Evolutionary conservation across 2,113 vertebrate genomes (phyloP).

Genomic region (Eptesicus fuscus): DNA sequence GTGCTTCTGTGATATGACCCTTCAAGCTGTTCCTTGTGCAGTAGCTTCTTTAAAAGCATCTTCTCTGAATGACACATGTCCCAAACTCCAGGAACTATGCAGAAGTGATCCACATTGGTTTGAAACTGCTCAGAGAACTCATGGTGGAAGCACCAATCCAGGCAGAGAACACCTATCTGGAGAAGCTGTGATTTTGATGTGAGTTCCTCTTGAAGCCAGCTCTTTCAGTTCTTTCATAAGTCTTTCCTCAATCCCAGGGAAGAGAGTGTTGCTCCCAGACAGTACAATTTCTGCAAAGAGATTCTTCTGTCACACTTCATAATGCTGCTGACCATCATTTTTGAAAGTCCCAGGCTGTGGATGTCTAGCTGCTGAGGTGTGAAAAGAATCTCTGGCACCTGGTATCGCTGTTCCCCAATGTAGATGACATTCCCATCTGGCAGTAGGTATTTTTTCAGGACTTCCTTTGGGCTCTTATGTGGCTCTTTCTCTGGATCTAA

Average conservation of each 20-base stretch:
- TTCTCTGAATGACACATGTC: constrained; percentile 62
- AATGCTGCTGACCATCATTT: constrained; percentile 66
- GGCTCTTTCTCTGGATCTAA: constrained; percentile 41
- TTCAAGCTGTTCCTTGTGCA: background rate
- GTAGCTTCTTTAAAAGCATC: constrained; percentile 63
- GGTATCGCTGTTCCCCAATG: constrained; percentile 46
- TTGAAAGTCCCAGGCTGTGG: constrained; percentile 51
- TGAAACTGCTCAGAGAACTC: constrained; percentile 73
- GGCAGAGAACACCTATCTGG: constrained; percentile 65
- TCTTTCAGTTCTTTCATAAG: constrained; percentile 66
- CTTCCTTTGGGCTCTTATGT: background rate
- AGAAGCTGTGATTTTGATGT: constrained; percentile 72
- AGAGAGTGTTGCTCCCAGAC: constrained; percentile 68
- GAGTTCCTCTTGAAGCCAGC: constrained; percentile 36
- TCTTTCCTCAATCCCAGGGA: constrained; percentile 71
- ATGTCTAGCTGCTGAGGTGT: constrained; percentile 38
- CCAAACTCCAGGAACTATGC: constrained; percentile 72
- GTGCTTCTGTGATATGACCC: background rate
- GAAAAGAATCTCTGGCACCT: constrained; percentile 75
- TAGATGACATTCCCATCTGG: constrained; percentile 69
- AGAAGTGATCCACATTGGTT: constrained; percentile 73
- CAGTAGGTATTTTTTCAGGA: constrained; percentile 51
- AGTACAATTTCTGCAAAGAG: constrained; percentile 70
- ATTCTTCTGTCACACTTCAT: constrained; percentile 64
- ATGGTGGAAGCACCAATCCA: constrained; percentile 74